These are phyloP conservation scores for Sphaerophoria rueppellii DNA, from an alignment of 2,888 invertebrate species.

Conservation along the genomic window DNA sequence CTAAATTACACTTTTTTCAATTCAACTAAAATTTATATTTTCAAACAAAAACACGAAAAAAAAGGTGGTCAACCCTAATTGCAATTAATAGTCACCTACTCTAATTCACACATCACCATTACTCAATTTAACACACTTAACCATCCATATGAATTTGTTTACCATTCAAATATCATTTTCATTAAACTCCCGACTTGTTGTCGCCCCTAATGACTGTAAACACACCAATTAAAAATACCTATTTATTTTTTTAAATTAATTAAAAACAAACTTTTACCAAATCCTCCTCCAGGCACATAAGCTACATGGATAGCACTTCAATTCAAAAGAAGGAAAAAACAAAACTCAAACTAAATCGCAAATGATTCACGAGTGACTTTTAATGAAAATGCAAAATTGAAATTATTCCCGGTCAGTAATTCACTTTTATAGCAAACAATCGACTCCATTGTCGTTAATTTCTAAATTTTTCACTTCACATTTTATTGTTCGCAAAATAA, in stretches of 20 bases:
- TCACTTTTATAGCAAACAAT: constrained; percentile 60
- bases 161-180: constrained; percentile 4
- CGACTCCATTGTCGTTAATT: constrained; percentile 35
- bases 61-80: background rate
- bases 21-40: background rate
- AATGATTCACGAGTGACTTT: constrained; percentile 63
- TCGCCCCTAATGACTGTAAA: constrained; percentile 12
- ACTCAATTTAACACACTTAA: constrained; percentile 19
- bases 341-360: constrained; percentile 9
- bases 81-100: background rate
- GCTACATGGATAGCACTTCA: background rate
- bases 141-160: background rate
- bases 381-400: constrained; percentile 71
- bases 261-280: constrained; percentile 13
- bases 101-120: background rate
- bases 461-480: constrained; percentile 46
- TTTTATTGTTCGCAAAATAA: constrained; percentile 5
- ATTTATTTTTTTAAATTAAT: constrained; percentile 11
- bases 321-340: constrained; percentile 6
- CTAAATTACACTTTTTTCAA: too few species aligned
- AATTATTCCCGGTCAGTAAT: constrained; percentile 63
- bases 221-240: background rate
- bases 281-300: background rate
- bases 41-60: background rate
- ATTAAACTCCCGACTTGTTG: constrained; percentile 13